Base-by-base conservation (phyloP, 2,888 invertebrate species). In the Oscheius sp. region DNA sequence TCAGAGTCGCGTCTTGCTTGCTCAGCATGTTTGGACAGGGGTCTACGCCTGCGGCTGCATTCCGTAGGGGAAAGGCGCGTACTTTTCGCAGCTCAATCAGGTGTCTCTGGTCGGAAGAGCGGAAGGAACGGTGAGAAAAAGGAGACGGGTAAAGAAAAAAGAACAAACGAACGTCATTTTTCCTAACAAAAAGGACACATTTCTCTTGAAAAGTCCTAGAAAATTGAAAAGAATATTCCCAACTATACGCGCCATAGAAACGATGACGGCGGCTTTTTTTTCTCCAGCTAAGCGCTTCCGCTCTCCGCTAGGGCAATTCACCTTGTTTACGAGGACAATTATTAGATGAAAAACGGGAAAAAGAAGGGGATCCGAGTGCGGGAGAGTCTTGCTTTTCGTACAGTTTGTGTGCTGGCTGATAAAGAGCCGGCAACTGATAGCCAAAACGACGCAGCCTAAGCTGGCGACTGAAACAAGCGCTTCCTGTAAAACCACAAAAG, bases 31-130 rank as follows among this genome's bases (percentile, higher is more conserved):
- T 66, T 66, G 21, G 66, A 27, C 21, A 21, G 27, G 66, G 49
- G 49, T 66, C 66, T 66, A 66, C 66, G 66, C 66, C 64, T 64
- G 43, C 45, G 16, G 52, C 29, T 25, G 45, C 63, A 63, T 63
- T 63, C 63, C 63, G 29, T 16, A 3, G 5, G 35, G 9, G 35
- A 35, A 35, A 35, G 35, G 58, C 49, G 25, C 66, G 66, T 49
- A 46, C 66, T 66, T 66, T 49, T 21, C 25, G 43, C 41, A 35
- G 35, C 35, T 35, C 35, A 35, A 35, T 9, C 35, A 35, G 35
- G 35, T 35, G 63, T 7, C 35, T 6, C 35, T 41, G 55, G 45
- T 45, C 49, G 35, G 27, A 23, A 25, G 55, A 55, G 27, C 46
- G 29, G 45, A 45, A 18, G 61, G 27, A 21, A 16, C 16, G 16